Percentiles rank a stretch among this genome's conserved stretches.
Evolutionary conservation across 2,797 vertebrate genomes (phyloP).

Genomic region (Sebastes kiyomatsui): DNA sequence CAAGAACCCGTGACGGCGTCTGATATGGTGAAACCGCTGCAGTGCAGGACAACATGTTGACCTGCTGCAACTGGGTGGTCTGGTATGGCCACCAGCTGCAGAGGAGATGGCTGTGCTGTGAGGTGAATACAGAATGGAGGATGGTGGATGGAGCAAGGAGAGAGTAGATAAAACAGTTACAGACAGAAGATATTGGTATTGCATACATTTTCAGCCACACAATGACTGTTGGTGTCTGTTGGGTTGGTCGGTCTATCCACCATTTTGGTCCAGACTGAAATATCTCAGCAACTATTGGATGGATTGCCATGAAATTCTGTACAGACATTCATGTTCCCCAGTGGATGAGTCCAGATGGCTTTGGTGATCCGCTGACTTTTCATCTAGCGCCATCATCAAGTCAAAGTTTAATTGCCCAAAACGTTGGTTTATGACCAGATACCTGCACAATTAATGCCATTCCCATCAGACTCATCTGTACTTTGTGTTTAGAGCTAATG

Average conservation of each 20-base stretch:
- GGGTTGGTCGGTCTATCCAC: neutral
- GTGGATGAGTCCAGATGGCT: neutral
- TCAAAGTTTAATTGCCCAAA: neutral
- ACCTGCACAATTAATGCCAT: neutral
- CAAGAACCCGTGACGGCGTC: neutral
- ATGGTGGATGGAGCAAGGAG: neutral
- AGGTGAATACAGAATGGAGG: neutral
- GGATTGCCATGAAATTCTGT: neutral
- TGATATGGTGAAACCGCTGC: neutral
- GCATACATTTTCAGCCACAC: neutral
- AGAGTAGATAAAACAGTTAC: neutral
- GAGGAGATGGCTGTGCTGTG: neutral
- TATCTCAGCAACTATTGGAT: neutral
- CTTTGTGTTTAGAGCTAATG: neutral
- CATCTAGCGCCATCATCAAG: neutral
- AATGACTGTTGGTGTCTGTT: neutral
- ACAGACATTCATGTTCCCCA: neutral
- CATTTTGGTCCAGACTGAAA: neutral
- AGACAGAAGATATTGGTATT: neutral
- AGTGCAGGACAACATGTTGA: conserved; percentile 50
- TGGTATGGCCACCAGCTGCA: conserved; percentile 41
- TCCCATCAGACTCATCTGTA: neutral
- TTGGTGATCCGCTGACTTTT: neutral
- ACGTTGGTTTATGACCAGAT: neutral
- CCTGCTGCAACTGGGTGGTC: conserved; percentile 48